Conservation (phyloP, 2,797 vertebrate genomes). For the Petrocephalus sullivani region DNA sequence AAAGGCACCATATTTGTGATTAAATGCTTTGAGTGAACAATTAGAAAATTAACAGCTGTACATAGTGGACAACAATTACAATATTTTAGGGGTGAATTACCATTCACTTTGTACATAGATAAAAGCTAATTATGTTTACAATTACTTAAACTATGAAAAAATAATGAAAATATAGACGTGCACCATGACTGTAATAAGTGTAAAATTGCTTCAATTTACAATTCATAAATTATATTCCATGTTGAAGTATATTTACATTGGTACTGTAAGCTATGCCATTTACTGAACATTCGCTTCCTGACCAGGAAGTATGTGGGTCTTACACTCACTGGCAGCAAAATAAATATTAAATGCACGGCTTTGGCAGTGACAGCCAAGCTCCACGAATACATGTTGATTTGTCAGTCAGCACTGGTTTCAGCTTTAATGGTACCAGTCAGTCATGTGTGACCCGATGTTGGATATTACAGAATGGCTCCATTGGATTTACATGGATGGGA, state of each 20-base stretch:
- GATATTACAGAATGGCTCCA: not conserved
- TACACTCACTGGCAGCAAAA: not conserved
- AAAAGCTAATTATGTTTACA: not conserved
- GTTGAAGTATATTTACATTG: conserved; percentile 1
- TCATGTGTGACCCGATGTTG: not conserved
- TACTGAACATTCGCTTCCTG: not conserved
- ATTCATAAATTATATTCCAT: conserved; percentile 11
- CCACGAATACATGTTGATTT: not conserved
- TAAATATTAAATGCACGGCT: not conserved
- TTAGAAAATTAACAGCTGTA: not conserved
- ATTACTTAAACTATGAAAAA: not conserved
- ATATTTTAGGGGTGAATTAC: not conserved
- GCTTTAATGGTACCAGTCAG: not conserved
- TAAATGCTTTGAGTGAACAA: not conserved
- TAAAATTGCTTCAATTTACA: conserved; percentile 11
- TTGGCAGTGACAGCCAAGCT: not conserved
- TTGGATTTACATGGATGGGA: not conserved
- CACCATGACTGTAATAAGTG: not conserved
- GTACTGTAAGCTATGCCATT: not conserved
- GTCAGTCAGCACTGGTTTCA: not conserved
- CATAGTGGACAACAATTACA: not conserved
- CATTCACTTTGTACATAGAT: not conserved
- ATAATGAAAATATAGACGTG: not conserved
- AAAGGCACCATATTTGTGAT: not conserved
- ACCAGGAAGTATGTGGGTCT: not conserved